Conservation (phyloP, 2,113 vertebrate species). For the Meriones unguiculatus region DNA sequence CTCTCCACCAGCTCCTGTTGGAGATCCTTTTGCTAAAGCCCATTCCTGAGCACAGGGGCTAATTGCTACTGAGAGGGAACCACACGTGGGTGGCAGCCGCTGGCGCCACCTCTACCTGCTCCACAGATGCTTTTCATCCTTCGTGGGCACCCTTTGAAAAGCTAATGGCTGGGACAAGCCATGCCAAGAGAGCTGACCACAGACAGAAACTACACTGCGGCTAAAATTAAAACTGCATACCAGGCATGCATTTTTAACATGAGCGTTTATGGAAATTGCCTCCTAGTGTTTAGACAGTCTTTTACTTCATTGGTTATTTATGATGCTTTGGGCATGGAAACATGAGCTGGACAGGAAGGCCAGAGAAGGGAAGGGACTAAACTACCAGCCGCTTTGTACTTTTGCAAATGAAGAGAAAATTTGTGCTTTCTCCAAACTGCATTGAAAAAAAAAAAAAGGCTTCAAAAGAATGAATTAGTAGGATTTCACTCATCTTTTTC, state of each 20-base stretch:
- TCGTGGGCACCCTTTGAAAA: conserved; percentile 51
- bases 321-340: conserved; percentile 58
- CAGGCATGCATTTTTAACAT: conserved; percentile 66
- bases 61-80: neutral
- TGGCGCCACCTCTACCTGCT: neutral
- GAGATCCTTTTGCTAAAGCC: neutral
- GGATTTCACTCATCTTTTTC: neutral
- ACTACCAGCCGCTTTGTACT: neutral
- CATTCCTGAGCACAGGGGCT: neutral
- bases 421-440: neutral
- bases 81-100: neutral
- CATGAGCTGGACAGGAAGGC: conserved; percentile 26
- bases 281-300: conserved; percentile 48
- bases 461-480: neutral
- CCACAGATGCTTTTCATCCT: neutral
- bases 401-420: conserved; percentile 35
- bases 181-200: conserved; percentile 14
- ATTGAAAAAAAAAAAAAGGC: conserved; percentile 33
- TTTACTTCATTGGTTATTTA: conserved; percentile 77
- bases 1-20: neutral
- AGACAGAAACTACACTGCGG: neutral
- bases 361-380: conserved; percentile 60
- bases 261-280: conserved; percentile 72
- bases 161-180: conserved; percentile 30
- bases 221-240: conserved; percentile 57